These are phyloP conservation scores for Ornithoptera priamus DNA, from an alignment of 2,888 invertebrate genomes.

Conservation along the genomic window DNA sequence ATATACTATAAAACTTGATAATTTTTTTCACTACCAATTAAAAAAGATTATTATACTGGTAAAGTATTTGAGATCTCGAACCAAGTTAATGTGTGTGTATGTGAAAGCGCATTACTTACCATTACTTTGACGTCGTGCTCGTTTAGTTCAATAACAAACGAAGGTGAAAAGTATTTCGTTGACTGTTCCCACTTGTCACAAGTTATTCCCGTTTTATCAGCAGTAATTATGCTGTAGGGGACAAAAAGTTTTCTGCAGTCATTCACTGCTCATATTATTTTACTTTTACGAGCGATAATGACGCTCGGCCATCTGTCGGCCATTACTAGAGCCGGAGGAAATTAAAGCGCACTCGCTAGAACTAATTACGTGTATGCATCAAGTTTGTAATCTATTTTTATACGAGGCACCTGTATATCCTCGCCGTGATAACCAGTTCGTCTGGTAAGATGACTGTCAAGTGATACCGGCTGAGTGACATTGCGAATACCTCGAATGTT, in stretches of 20 bases:
- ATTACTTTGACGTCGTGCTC: too few species aligned
- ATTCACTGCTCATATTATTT: background rate
- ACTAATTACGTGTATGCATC: slow-evolving; percentile 47
- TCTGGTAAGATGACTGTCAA: slow-evolving; percentile 45
- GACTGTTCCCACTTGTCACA: too few species aligned
- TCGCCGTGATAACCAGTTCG: slow-evolving; percentile 53
- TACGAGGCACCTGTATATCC: slow-evolving; percentile 50
- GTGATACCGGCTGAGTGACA: slow-evolving; percentile 40
- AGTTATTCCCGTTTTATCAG: too few species aligned
- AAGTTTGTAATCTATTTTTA: slow-evolving; percentile 57
- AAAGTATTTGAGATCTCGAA: too few species aligned
- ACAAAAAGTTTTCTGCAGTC: slow-evolving; percentile 5
- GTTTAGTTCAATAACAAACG: too few species aligned
- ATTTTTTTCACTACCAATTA: too few species aligned
- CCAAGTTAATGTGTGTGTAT: too few species aligned
- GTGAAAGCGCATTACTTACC: too few species aligned
- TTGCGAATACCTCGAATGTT: slow-evolving; percentile 30
- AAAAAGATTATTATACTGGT: too few species aligned
- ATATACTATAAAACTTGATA: too few species aligned
- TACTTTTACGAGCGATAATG: slow-evolving; percentile 40
- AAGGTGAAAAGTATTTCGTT: too few species aligned
- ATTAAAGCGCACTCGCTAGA: slow-evolving; percentile 52
- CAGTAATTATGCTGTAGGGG: slow-evolving; percentile 14
- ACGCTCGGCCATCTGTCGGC: slow-evolving; percentile 40
- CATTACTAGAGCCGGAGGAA: slow-evolving; percentile 50